Base-by-base conservation (phyloP, 2,113 vertebrate genomes). In the Xyrauchen texanus region DNA sequence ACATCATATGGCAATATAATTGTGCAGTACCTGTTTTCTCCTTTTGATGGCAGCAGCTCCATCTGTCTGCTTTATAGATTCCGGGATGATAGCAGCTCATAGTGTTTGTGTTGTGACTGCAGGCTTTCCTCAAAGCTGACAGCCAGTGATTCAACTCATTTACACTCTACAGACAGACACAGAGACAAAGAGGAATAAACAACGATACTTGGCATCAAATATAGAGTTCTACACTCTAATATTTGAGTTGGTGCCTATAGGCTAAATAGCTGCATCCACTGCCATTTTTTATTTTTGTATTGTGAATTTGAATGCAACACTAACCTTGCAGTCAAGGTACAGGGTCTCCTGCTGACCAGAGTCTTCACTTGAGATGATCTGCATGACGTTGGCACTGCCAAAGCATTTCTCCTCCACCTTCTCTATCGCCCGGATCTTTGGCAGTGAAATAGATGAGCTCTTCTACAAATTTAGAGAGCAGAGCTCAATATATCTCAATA, bases 401-500 rank as follows among this genome's bases (percentile, higher is more conserved):
- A 96, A 96, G 84, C 95, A 94, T 85, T 96, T 96, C 88, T 96
- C 95, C 78, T 95, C 95, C 80, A 96, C 95, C 78, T 95, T 96
- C 82, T 96, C 95, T 0, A 93, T 92, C 0, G 94, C 95, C 0
- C 88, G 90, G 85, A 96, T 91, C 83, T 88, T 89, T 1, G 88
- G 83, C 58, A 95, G 81, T 4, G 90, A 86, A 58, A 95, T 92
- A 83, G 91, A 85, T 0, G 91, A 84, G 3, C 86, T 89, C 7
- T 90, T 94, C 95, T 96, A 90, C 16, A 82, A n/a, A 12, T 67
- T 7, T 21, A 81, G 11, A 68, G 16, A 67, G 7, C 63, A 4
- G 45, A 9, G 58, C n/a, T 16, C 42, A 58, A 71, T 15, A 45
- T 15, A 45, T 4, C 7, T 34, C 21, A 34, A 34, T 34, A 34